phyloP scores from a whole-genome alignment of 2,888 invertebrate genomes.

The Idaea biselata region DNA sequence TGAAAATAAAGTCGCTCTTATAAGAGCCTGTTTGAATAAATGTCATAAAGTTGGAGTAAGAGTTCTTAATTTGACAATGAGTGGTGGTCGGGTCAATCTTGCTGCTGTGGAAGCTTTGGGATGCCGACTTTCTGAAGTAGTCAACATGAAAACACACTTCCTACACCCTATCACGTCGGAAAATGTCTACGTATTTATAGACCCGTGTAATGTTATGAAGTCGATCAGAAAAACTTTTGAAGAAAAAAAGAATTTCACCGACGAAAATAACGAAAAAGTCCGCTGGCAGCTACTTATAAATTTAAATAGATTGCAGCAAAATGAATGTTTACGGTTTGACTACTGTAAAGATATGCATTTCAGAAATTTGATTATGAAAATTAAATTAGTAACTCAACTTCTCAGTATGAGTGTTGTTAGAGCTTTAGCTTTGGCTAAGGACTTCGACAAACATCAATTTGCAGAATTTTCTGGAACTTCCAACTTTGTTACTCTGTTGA shows the following conservation, averaged over 20 bases:
- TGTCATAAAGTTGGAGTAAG: conserved; percentile 30
- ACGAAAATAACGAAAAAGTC: conserved; percentile 16
- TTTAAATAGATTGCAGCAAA: conserved; percentile 22
- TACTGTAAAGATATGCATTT: conserved; percentile 22
- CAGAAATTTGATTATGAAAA: conserved; percentile 24
- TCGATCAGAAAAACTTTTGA: conserved; percentile 28
- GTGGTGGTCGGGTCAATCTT: conserved; percentile 29
- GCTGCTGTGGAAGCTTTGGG: conserved; percentile 27
- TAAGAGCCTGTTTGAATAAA: conserved; percentile 28
- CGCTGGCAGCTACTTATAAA: conserved; percentile 26
- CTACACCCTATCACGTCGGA: conserved; percentile 23
- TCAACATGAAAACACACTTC: conserved; percentile 27
- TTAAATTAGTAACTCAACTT: conserved; percentile 15
- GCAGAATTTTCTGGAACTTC: conserved; percentile 12
- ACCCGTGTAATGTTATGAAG: conserved; percentile 30
- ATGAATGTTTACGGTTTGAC: conserved; percentile 21
- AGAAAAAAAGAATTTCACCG: conserved; percentile 20
- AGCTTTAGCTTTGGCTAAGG: conserved; percentile 13
- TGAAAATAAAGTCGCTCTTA: conserved; percentile 30
- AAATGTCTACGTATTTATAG: conserved; percentile 28
- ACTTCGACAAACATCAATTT: conserved; percentile 12
- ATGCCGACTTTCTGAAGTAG: conserved; percentile 21
- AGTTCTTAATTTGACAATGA: conserved; percentile 30
- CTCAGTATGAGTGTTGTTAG: conserved; percentile 21
- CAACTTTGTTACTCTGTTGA: conserved; percentile 20